These are phyloP conservation scores for Drosophila kikkawai DNA, from an alignment of 1,140 invertebrate species.

Conservation along the genomic window DNA sequence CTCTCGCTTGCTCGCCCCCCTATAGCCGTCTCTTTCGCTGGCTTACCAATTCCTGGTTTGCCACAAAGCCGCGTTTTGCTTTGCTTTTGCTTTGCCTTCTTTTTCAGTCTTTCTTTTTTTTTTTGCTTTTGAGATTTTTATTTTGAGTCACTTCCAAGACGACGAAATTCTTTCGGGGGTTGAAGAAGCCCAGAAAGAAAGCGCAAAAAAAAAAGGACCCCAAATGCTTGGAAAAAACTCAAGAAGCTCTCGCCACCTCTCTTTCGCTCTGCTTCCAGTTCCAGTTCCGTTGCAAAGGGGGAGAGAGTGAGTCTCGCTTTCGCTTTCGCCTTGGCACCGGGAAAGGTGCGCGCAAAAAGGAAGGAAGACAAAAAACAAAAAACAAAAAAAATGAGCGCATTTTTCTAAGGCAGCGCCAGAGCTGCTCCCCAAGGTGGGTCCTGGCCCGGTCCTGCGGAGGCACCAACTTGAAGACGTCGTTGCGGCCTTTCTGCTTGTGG, in stretches of 20 bases:
- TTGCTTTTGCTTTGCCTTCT: conserved; percentile 25
- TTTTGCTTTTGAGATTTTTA: conserved; percentile 53
- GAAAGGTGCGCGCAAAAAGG: conserved; percentile 58
- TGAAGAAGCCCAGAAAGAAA: conserved; percentile 24
- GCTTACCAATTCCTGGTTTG: conserved; percentile 68
- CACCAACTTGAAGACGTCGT: conserved; percentile 78
- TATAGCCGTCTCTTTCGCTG: conserved; percentile 26
- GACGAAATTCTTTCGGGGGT: conserved; percentile 61
- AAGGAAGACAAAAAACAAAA: conserved; percentile 15
- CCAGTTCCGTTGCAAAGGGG: not conserved
- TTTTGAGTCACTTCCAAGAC: conserved; percentile 68
- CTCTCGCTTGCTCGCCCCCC: conserved; percentile 30
- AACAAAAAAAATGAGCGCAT: conserved; percentile 68
- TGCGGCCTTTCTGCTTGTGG: conserved; percentile 82
- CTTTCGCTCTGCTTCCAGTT: conserved; percentile 15
- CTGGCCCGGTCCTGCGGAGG: conserved; percentile 7
- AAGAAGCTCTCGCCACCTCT: conserved; percentile 30
- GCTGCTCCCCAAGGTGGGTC: conserved; percentile 5
- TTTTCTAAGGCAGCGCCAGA: conserved; percentile 51
- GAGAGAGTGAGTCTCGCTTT: conserved; percentile 19
- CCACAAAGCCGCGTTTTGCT: conserved; percentile 72
- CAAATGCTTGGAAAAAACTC: conserved; percentile 41
- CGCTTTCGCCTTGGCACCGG: conserved; percentile 11
- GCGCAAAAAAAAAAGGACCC: conserved; percentile 1
- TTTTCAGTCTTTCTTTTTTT: not conserved